Evolutionary conservation across 2,113 vertebrate genomes (phyloP).

Genomic region (Lepus americanus): DNA sequence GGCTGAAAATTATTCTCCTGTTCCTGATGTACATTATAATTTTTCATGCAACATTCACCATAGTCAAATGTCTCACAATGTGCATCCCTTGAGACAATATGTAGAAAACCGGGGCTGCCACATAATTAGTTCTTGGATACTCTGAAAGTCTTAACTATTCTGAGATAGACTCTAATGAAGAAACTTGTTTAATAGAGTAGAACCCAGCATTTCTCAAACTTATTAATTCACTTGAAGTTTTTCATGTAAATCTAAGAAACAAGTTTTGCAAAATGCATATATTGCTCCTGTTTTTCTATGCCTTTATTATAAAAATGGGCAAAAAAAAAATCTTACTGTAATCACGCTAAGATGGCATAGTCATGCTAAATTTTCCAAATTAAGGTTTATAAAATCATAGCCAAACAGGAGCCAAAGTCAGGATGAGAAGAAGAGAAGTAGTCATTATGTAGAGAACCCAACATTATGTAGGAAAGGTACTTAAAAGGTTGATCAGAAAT

Average conservation of each 20-base stretch:
- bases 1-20: not conserved
- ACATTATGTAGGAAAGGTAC: not conserved
- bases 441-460: not conserved
- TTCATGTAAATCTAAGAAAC: not conserved
- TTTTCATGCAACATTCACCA: not conserved
- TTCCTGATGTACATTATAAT: not conserved
- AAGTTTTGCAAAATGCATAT: not conserved
- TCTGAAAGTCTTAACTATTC: not conserved
- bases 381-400: not conserved
- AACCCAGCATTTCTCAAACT: not conserved
- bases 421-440: not conserved
- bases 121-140: not conserved
- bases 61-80: not conserved
- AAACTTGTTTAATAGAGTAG: not conserved
- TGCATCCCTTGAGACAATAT: not conserved
- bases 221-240: not conserved
- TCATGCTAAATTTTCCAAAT: not conserved
- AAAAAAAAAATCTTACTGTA: not conserved
- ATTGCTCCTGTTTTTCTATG: not conserved
- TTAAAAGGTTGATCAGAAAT: conserved; percentile 24
- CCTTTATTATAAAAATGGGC: not conserved
- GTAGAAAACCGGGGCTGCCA: not conserved
- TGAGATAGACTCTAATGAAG: not conserved
- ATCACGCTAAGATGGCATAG: not conserved
- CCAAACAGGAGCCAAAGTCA: not conserved